Conservation (phyloP, 2,113 vertebrate species). For the Shinisaurus crocodilurus region DNA sequence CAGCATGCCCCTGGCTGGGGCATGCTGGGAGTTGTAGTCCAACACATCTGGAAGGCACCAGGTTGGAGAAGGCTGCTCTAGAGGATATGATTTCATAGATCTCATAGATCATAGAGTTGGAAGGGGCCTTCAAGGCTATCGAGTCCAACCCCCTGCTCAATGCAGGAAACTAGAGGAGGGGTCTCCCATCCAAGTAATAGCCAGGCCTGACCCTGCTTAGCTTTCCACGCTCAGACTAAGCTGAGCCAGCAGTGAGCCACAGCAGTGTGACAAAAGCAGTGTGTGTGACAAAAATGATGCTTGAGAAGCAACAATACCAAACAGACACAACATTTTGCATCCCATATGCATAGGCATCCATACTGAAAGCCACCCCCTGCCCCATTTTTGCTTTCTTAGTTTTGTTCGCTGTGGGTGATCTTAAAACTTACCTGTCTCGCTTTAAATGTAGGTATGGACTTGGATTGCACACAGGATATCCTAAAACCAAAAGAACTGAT, state of each 20-base stretch:
- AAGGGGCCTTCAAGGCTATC: no score
- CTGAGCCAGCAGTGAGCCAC: no score
- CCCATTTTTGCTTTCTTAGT: neutral
- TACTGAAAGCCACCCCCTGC: neutral
- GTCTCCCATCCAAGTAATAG: no score
- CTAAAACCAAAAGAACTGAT: neutral
- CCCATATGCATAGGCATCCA: neutral
- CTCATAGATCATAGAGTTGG: no score
- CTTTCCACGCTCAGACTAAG: no score
- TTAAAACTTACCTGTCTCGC: neutral
- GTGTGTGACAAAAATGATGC: neutral
- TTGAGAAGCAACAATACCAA: neutral
- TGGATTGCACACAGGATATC: neutral
- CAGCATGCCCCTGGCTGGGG: no score
- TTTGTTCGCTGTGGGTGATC: neutral
- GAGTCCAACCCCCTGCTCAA: no score
- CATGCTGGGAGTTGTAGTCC: no score
- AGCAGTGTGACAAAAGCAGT: no score
- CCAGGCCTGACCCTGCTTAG: no score
- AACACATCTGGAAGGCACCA: no score
- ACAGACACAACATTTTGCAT: neutral
- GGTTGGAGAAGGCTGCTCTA: neutral
- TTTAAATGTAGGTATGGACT: neutral
- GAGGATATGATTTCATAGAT: neutral
- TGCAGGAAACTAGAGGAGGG: no score